A percentile compares a stretch with the other conserved stretches of the same genome.
Conservation (phyloP, 2,888 invertebrate species). For the Cephus rjabovi region DNA sequence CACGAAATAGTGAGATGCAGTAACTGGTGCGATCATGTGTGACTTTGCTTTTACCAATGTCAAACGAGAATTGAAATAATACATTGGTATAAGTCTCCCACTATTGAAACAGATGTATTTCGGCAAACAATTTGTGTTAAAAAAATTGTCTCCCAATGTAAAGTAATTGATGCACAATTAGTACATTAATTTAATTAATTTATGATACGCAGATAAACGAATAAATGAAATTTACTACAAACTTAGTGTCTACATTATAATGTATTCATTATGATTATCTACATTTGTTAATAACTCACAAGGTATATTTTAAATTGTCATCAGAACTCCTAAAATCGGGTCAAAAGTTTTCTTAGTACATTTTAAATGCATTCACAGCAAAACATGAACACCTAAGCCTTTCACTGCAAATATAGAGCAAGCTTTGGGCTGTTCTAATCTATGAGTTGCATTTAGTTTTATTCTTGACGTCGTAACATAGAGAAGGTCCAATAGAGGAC, state of each 20-base stretch:
- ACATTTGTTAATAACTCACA: neutral
- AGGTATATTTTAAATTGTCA: neutral
- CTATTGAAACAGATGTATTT: neutral
- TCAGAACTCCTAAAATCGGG: neutral
- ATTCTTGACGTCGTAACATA: constrained; percentile 75
- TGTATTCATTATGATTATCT: neutral
- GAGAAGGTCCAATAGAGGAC: constrained; percentile 73
- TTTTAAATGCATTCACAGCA: constrained; percentile 33
- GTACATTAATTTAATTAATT: neutral
- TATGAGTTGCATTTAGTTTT: constrained; percentile 63
- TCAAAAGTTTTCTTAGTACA: neutral
- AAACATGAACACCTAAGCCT: constrained; percentile 58
- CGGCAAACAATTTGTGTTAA: neutral
- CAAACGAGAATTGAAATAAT: no score
- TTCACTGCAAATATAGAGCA: constrained; percentile 67
- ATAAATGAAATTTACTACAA: neutral
- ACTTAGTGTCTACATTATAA: neutral
- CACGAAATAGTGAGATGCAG: neutral
- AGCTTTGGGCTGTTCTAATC: constrained; percentile 64
- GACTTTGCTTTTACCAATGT: no score
- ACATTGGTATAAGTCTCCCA: neutral
- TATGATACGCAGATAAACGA: neutral
- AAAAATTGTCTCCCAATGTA: neutral
- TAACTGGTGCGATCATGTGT: constrained; percentile 6
- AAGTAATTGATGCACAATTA: neutral